Conservation (phyloP, 2,113 vertebrate species). For the Brienomyrus longianalis region DNA sequence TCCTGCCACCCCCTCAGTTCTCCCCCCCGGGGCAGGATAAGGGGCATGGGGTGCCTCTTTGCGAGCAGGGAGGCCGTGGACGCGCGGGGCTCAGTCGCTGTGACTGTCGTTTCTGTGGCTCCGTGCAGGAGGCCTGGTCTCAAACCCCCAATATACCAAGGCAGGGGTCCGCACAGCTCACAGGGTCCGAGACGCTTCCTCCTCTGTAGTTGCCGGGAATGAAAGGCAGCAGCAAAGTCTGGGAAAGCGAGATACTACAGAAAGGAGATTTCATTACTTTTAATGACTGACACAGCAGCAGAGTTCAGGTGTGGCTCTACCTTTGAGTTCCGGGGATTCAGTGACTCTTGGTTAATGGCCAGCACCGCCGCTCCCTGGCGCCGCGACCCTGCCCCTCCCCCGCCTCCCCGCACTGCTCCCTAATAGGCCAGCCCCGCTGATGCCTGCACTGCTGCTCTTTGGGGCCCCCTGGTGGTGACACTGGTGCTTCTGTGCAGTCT, state of each 20-base stretch:
- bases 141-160: background rate
- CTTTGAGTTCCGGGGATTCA: background rate
- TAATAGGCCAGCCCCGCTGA: background rate
- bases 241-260: background rate
- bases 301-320: background rate
- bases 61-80: background rate
- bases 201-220: background rate
- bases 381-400: background rate
- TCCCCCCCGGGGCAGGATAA: slow-evolving; percentile 10
- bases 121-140: background rate
- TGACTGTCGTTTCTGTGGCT: background rate
- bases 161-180: background rate
- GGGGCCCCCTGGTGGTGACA: background rate
- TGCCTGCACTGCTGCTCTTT: background rate
- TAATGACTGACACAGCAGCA: background rate
- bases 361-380: background rate
- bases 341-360: background rate
- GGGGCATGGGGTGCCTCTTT: background rate
- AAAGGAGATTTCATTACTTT: background rate
- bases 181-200: background rate
- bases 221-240: background rate
- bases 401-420: background rate
- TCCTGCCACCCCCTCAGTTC: background rate
- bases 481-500: background rate
- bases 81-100: background rate